A percentile compares a stretch with the other conserved stretches of the same genome.
These are phyloP conservation scores for Columba janthina DNA, from an alignment of 2,113 vertebrate genomes.

Conservation along the genomic window DNA sequence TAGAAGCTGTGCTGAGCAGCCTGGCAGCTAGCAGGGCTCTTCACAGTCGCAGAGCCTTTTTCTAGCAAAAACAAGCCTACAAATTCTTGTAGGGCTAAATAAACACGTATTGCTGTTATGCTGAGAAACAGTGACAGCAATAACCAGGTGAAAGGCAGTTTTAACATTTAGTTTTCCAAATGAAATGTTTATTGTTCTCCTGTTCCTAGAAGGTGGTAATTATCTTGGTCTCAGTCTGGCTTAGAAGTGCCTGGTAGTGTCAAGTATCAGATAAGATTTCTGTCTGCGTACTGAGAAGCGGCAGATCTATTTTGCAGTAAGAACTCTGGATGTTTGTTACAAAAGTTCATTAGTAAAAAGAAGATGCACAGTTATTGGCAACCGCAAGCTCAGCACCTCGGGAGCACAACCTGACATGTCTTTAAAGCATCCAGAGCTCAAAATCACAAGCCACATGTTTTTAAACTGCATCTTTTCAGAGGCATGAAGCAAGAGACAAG, in stretches of 20 bases:
- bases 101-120: background rate
- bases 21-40: background rate
- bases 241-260: background rate
- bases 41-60: background rate
- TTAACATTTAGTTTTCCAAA: background rate
- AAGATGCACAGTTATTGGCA: rapidly evolving
- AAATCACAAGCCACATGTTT: background rate
- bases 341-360: background rate
- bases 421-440: background rate
- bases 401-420: background rate
- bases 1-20: background rate
- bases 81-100: background rate
- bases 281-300: background rate
- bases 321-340: slow-evolving; percentile 8
- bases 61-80: background rate
- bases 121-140: background rate
- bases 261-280: background rate
- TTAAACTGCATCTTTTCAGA: background rate
- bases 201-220: background rate
- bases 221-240: background rate
- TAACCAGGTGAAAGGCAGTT: background rate
- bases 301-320: slow-evolving; percentile 1
- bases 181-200: background rate
- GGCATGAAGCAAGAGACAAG: background rate
- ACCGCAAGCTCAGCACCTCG: background rate